Conservation (phyloP, 2,113 vertebrate genomes). For the Oncorhynchus gorbuscha region DNA sequence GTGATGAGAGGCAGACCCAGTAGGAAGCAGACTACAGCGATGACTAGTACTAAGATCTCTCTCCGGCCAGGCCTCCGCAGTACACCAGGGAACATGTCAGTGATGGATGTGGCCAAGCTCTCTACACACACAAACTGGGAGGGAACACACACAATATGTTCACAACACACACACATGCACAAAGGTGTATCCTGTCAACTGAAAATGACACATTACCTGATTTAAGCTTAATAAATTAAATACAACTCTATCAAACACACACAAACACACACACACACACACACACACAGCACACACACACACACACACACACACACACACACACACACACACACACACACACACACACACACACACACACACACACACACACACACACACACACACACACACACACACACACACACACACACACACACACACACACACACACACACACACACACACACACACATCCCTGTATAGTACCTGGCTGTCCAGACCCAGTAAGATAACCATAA, state of each 20-base stretch:
- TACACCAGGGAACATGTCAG: conserved; percentile 83
- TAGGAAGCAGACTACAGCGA: conserved; percentile 79
- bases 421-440: conserved; percentile 5
- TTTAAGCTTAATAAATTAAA: neutral
- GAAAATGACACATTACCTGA: neutral
- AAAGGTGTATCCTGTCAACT: neutral
- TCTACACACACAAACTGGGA: conserved; percentile 89
- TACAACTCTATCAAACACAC: neutral
- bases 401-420: neutral
- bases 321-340: neutral
- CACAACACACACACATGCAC: conserved; percentile 17
- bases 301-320: neutral
- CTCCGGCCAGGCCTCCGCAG: conserved; percentile 77
- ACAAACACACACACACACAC: neutral
- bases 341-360: neutral
- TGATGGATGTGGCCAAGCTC: conserved; percentile 85
- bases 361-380: conserved; percentile 1
- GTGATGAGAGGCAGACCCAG: conserved; percentile 84
- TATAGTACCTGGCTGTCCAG: conserved; percentile 84
- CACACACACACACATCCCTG: neutral
- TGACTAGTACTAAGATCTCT: conserved; percentile 81
- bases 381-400: conserved; percentile 1
- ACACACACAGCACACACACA: neutral
- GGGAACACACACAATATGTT: neutral
- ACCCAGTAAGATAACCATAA: conserved; percentile 89